Conservation (phyloP, 1,140 invertebrate species). For the Magallana angulata region DNA sequence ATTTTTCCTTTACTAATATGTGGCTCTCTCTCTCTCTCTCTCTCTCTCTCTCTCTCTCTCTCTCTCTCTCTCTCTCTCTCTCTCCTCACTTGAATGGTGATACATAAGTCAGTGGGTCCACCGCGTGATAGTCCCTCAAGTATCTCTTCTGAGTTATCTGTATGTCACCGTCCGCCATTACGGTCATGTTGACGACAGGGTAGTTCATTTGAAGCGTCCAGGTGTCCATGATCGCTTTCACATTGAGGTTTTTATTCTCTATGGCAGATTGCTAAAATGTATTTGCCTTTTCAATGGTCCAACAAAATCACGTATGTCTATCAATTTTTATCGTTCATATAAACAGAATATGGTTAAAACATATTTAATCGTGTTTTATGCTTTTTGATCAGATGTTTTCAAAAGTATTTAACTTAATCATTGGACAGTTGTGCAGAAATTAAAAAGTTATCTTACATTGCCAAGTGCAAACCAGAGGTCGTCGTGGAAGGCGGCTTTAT, state of each 20-base stretch:
- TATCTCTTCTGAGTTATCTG: conserved; percentile 62
- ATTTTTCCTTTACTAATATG: too few species aligned
- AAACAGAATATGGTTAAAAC: too few species aligned
- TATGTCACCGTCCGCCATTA: conserved; percentile 35
- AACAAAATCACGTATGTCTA: too few species aligned
- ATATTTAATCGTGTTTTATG: too few species aligned
- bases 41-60: background rate
- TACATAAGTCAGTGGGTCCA: conserved; percentile 63
- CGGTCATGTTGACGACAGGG: conserved; percentile 66
- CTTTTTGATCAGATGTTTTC: too few species aligned
- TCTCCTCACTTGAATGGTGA: conserved; percentile 62
- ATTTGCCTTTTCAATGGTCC: too few species aligned
- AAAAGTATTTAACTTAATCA: too few species aligned
- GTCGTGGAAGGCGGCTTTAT: conserved; percentile 89
- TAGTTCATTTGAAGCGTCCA: conserved; percentile 65
- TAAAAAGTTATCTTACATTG: conserved; percentile 42
- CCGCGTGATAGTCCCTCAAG: conserved; percentile 56
- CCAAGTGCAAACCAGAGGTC: conserved; percentile 91
- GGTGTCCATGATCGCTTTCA: conserved; percentile 74
- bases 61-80: too few species aligned
- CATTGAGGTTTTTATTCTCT: conserved; percentile 54
- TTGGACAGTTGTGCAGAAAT: too few species aligned
- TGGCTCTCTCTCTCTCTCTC: too few species aligned
- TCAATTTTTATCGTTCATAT: too few species aligned
- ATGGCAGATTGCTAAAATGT: conserved; percentile 55